Conservation (phyloP, 2,888 invertebrate species). For the Sarcophaga rosellei region DNA sequence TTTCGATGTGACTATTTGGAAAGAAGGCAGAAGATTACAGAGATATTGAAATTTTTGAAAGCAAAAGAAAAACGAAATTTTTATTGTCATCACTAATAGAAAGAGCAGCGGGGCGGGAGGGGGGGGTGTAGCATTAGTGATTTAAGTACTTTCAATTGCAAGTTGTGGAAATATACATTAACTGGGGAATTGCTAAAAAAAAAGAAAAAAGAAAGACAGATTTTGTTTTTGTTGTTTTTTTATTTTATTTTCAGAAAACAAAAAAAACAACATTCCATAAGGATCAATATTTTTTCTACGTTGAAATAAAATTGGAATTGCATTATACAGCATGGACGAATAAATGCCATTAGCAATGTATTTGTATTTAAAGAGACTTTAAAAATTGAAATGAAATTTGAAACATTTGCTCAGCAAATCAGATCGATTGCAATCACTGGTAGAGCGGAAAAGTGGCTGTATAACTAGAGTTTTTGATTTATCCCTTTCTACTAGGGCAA, state of each 20-base stretch:
- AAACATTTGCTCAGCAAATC: no score
- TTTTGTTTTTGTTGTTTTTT: neutral
- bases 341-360: no score
- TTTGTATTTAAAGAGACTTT: no score
- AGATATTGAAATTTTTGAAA: neutral
- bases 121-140: neutral
- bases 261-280: neutral
- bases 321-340: no score
- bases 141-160: slow-evolving; percentile 48
- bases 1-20: neutral
- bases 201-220: neutral
- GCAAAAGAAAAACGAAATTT: neutral
- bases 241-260: neutral
- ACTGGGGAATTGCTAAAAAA: neutral
- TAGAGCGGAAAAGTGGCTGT: no score
- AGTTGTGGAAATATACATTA: slow-evolving; percentile 4
- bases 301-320: no score
- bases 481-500: no score
- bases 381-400: no score
- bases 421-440: no score
- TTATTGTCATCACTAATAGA: slow-evolving; percentile 40
- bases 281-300: no score
- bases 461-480: no score
- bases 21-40: neutral
- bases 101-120: neutral